A percentile compares a stretch with the other conserved stretches of the same genome.
Conservation (phyloP, 2,888 invertebrate genomes). For the Agapetus fuscipes region DNA sequence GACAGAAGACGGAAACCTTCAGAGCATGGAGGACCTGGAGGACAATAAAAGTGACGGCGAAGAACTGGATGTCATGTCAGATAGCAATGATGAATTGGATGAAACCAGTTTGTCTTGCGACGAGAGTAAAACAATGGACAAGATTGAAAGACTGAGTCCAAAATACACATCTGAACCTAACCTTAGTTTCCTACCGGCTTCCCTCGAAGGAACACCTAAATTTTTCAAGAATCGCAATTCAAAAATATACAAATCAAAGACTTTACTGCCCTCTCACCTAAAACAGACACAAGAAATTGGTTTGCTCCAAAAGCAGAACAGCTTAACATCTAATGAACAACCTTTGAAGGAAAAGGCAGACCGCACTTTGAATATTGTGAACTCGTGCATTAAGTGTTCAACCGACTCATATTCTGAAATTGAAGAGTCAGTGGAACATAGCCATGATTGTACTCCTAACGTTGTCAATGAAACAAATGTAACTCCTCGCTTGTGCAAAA, state of each 20-base stretch:
- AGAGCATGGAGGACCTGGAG: constrained; percentile 1
- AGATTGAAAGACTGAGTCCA: constrained; percentile 34
- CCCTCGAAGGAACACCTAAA: constrained; percentile 34
- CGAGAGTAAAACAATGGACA: constrained; percentile 29
- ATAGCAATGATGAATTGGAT: constrained; percentile 12
- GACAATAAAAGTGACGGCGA: constrained; percentile 3
- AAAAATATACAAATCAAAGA: constrained; percentile 37
- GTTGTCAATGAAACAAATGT: too few relatives aligned
- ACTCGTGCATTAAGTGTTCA: constrained; percentile 38
- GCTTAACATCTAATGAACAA: constrained; percentile 22
- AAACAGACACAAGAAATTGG: constrained; percentile 19
- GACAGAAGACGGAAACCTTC: too few relatives aligned
- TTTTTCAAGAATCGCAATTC: constrained; percentile 34
- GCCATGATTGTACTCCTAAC: too few relatives aligned
- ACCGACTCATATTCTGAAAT: constrained; percentile 25
- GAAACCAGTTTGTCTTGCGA: constrained; percentile 29
- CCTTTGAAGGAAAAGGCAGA: constrained; percentile 4
- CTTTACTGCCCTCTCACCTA: constrained; percentile 30
- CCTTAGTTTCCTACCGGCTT: constrained; percentile 32
- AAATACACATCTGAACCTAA: constrained; percentile 45
- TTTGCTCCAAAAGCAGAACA: constrained; percentile 30
- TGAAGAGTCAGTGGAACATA: constrained; percentile 4
- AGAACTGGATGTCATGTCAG: constrained; percentile 8
- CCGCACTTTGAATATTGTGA: constrained; percentile 21
- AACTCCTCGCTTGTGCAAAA: constrained; percentile 18